Conservation (phyloP, 1,140 invertebrate genomes). For the Trypoxylus dichotomus region DNA sequence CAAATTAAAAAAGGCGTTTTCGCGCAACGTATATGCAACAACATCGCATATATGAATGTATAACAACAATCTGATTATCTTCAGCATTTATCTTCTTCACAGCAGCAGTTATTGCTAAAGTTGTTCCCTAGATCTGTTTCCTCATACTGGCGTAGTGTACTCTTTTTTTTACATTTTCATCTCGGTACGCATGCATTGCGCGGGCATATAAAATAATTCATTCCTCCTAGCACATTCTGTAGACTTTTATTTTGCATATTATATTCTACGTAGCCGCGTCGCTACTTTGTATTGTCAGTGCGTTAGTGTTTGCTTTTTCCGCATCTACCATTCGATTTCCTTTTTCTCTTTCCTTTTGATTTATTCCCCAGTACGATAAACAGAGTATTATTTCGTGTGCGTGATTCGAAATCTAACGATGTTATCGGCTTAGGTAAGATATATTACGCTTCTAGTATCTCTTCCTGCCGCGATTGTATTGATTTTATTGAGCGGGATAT, state of each 20-base stretch:
- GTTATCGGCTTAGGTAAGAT: constrained; percentile 23
- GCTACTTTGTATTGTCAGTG: constrained; percentile 9
- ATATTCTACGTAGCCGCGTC: background rate
- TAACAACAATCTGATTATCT: too few species aligned
- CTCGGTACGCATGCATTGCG: background rate
- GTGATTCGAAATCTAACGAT: constrained; percentile 21
- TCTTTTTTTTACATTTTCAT: too few species aligned
- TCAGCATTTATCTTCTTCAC: too few species aligned
- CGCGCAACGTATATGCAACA: too few species aligned
- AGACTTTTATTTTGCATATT: background rate
- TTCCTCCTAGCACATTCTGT: background rate
- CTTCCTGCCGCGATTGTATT: constrained; percentile 10
- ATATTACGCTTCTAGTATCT: constrained; percentile 19
- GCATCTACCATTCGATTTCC: constrained; percentile 12
- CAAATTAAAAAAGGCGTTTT: too few species aligned
- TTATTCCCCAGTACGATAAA: constrained; percentile 16
- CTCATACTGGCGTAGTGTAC: too few species aligned
- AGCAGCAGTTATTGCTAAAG: too few species aligned
- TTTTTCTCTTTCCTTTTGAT: constrained; percentile 18
- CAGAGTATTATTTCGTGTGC: constrained; percentile 21
- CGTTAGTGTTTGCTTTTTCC: constrained; percentile 19
- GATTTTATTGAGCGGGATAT: constrained; percentile 14
- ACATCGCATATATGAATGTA: too few species aligned
- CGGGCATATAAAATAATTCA: background rate
- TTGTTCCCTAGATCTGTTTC: too few species aligned